Conservation (phyloP, 2,113 vertebrate genomes). For the Rhombomys opimus region DNA sequence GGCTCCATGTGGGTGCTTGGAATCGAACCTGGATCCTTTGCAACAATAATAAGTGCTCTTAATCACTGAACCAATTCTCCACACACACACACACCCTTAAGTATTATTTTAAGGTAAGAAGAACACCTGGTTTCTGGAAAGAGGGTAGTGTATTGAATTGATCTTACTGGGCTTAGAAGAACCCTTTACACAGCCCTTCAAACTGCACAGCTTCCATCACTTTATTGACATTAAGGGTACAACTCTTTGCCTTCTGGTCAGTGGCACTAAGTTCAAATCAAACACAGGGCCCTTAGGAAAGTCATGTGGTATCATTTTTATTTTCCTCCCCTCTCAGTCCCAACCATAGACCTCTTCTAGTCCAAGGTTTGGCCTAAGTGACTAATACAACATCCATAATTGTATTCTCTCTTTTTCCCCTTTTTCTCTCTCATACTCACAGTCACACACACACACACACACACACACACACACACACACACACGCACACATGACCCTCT, state of each 20-base stretch:
- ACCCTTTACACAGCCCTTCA: background rate
- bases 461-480: background rate
- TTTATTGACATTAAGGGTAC: background rate
- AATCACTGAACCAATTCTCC: background rate
- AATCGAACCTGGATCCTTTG: background rate
- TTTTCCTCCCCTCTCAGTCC: background rate
- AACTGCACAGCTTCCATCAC: background rate
- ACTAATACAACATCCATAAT: background rate
- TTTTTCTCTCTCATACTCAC: background rate
- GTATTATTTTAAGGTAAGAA: slow-evolving; percentile 52
- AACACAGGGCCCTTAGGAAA: background rate
- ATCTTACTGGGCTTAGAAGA: background rate
- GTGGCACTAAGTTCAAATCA: slow-evolving; percentile 37
- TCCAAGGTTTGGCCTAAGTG: background rate
- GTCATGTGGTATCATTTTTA: background rate
- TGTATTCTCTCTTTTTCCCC: background rate
- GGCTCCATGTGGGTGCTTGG: background rate
- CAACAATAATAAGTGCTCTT: background rate
- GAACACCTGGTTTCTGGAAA: background rate
- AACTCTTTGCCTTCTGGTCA: background rate
- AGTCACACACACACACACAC: background rate
- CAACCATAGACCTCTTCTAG: slow-evolving; percentile 3
- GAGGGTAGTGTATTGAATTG: background rate
- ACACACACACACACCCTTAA: background rate
- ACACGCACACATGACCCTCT: background rate